Evolutionary conservation across 2,797 vertebrate genomes (phyloP).

Genomic region (Botia almorhae): DNA sequence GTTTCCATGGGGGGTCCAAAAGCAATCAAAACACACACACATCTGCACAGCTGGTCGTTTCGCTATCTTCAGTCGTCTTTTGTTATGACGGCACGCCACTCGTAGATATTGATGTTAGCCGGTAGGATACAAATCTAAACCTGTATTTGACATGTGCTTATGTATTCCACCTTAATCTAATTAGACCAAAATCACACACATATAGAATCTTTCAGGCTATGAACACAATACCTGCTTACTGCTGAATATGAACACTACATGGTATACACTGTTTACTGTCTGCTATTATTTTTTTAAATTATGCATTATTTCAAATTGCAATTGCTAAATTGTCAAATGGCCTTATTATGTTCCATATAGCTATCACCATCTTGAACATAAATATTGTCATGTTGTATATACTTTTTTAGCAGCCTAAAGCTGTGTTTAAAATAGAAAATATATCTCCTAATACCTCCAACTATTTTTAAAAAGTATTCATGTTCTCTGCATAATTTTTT

Average conservation of each 20-base stretch:
- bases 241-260: not conserved
- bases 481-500: too few relatives aligned
- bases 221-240: conserved; percentile 5
- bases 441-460: too few relatives aligned
- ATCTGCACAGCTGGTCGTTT: conserved; percentile 29
- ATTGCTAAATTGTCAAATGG: too few relatives aligned
- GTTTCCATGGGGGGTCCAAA: conserved; percentile 58
- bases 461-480: too few relatives aligned
- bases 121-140: conserved; percentile 11
- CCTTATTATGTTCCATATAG: too few relatives aligned
- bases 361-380: too few relatives aligned
- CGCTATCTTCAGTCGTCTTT: conserved; percentile 19
- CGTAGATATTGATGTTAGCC: conserved; percentile 8
- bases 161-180: conserved; percentile 2
- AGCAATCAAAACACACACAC: conserved; percentile 55
- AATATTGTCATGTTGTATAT: too few relatives aligned
- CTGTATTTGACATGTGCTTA: conserved; percentile 11
- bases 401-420: too few relatives aligned
- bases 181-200: conserved; percentile 43
- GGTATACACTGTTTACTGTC: not conserved
- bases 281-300: too few relatives aligned
- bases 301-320: too few relatives aligned
- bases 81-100: conserved; percentile 7
- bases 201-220: not conserved
- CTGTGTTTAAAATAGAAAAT: too few relatives aligned